Conservation (phyloP, 1,140 invertebrate genomes). For the Eriocheir sinensis region DNA sequence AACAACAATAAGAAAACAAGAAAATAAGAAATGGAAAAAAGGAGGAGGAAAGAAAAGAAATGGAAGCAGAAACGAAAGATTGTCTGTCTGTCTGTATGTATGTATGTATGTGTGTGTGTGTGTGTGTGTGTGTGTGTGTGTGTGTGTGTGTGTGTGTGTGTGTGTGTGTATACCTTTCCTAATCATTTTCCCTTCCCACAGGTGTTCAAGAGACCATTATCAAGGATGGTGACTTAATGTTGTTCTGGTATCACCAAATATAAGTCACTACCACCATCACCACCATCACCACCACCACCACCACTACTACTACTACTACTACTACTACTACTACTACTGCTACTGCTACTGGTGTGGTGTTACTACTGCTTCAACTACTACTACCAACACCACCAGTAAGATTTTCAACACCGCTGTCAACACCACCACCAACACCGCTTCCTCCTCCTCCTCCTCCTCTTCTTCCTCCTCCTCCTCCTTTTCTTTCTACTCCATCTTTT, state of each 20-base stretch:
- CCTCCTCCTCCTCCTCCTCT: neutral
- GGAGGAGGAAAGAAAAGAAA: neutral
- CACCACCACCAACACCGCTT: neutral
- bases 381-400: neutral
- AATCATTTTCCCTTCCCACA: slow-evolving; percentile 83
- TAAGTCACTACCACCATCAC: slow-evolving; percentile 83
- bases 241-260: slow-evolving; percentile 95
- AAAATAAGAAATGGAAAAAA: neutral
- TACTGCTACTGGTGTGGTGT: neutral
- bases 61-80: neutral
- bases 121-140: neutral
- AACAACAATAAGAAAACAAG: neutral
- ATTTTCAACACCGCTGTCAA: neutral
- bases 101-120: neutral
- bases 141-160: too few species aligned
- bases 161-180: too few species aligned
- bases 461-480: neutral
- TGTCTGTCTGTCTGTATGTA: too few species aligned
- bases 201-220: slow-evolving; percentile 92
- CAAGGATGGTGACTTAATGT: slow-evolving; percentile 91
- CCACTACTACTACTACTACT: neutral
- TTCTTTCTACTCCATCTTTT: neutral
- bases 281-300: neutral
- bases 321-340: neutral
- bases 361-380: neutral